Percentiles rank a stretch among this genome's conserved stretches.
Conservation (phyloP, 2,888 invertebrate species). For the Gasteruption jaculator region DNA sequence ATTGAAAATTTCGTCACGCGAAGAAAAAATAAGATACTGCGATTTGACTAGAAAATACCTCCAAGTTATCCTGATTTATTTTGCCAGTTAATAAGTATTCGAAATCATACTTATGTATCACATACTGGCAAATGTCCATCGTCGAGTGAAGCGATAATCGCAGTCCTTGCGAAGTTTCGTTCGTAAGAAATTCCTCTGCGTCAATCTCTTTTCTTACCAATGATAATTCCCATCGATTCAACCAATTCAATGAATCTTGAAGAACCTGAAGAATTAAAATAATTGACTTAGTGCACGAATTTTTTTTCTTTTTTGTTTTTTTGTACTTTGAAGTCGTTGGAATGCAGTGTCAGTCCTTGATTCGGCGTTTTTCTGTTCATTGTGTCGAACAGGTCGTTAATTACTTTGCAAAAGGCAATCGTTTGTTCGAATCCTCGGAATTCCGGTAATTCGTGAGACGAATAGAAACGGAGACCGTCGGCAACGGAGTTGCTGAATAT, state of each 20-base stretch:
- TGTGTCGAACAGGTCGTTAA: slow-evolving; percentile 24
- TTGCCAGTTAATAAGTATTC: slow-evolving; percentile 12
- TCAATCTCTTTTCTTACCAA: slow-evolving; percentile 2
- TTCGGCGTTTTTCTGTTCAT: slow-evolving; percentile 14
- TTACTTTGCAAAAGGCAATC: slow-evolving; percentile 22
- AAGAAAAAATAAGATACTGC: neutral
- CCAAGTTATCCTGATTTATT: slow-evolving; percentile 13
- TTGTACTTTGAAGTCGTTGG: neutral
- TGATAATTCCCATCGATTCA: slow-evolving; percentile 14
- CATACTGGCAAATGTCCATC: slow-evolving; percentile 8
- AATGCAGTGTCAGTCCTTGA: slow-evolving; percentile 6
- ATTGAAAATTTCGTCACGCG: too few relatives aligned
- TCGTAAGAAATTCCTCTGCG: slow-evolving; percentile 3
- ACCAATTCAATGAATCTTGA: slow-evolving; percentile 9
- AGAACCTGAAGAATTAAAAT: slow-evolving; percentile 8
- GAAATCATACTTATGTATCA: slow-evolving; percentile 8
- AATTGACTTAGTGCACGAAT: neutral
- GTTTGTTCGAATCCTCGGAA: slow-evolving; percentile 18
- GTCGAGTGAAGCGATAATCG: slow-evolving; percentile 13
- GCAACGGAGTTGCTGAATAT: slow-evolving; percentile 21
- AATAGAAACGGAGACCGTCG: slow-evolving; percentile 16
- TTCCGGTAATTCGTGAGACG: slow-evolving; percentile 10
- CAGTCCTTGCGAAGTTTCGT: slow-evolving; percentile 7
- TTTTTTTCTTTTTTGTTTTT: neutral
- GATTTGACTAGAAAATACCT: too few relatives aligned